phyloP scores from a whole-genome alignment of 2,113 vertebrate genomes.

The zebrafish (Danio rerio) region GRCz12tu NC_133184.1:30613001-30613500 shows the following conservation, averaged over 20 bases:
- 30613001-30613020: background rate
- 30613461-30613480: background rate
- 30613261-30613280: slow-evolving; percentile 17
- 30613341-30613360: background rate
- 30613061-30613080: slow-evolving; percentile 1
- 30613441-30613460: background rate
- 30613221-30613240: slow-evolving; percentile 16
- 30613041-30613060: background rate
- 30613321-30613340: background rate
- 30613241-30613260: background rate
- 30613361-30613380: background rate
- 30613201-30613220: slow-evolving; percentile 26
- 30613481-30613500: background rate
- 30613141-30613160: slow-evolving; percentile 2
- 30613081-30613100: slow-evolving; percentile 3
- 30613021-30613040: background rate
- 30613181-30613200: slow-evolving; percentile 1
- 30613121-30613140: background rate
- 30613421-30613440: background rate
- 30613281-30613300: slow-evolving; percentile 16
- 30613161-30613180: background rate
- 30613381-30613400: background rate
- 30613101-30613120: slow-evolving; percentile 1
- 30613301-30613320: background rate
- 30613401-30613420: background rate